Base-by-base conservation (phyloP, 2,797 vertebrate species). In the Antennarius maculatus region DNA sequence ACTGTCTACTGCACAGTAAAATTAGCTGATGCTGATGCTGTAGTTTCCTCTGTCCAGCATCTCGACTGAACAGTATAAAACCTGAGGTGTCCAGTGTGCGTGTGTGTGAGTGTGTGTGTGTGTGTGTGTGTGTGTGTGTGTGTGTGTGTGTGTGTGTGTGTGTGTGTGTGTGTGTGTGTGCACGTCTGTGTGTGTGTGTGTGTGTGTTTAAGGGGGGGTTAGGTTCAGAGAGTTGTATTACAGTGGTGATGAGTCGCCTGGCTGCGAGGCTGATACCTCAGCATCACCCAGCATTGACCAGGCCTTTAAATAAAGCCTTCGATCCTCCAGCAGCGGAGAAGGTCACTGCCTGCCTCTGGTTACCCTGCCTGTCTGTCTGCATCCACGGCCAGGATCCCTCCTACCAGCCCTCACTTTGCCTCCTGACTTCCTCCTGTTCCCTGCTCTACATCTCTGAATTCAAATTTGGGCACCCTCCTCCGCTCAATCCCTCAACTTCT, bases 231-330 rank as follows among this genome's bases (percentile, higher is more conserved):
- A 85, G 86, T 92, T 88, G 89, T 89, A 90, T 92, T 91, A 91
- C 91, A 90, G 82, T 77, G 83, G 87, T 86, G 88, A 91, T 88
- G 86, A 89, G 88, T 90, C 65, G 85, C 82, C 86, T 88, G 88
- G 88, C 89, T 88, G 79, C n/a, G 64, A 89, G 89, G 87, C 84
- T 91, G 90, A 91, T 90, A 90, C 86, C 84, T 91, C 90, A 88
- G 91, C 89, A 89, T 82, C 90, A 88, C 78, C 81, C 86, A 88
- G 89, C 89, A 92, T 92, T 92, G 91, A 92, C 90, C 90, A 91
- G 87, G 85, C 88, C 86, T 90, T 91, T 91, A 91, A 91, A 91
- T 92, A 92, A 92, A 91, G 90, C 84, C 83, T 92, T 92, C 90
- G 88, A 92, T 91, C 87, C 79, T 88, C 68, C 75, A 87, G 80